Percentiles rank a stretch among this genome's conserved stretches.
Evolutionary conservation across 1,140 invertebrate genomes (phyloP).

Genomic region (Streblospio benedicti): DNA sequence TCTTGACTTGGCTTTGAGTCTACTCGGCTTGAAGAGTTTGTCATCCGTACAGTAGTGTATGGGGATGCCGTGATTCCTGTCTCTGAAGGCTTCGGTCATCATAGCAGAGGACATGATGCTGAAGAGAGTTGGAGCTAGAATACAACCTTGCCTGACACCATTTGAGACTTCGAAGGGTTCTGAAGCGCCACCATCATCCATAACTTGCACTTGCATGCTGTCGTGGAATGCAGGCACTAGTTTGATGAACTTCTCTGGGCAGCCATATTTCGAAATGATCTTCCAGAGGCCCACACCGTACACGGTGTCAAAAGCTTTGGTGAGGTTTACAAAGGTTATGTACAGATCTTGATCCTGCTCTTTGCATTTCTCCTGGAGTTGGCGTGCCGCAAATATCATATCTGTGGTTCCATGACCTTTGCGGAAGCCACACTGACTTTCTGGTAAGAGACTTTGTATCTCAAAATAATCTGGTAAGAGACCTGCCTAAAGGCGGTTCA

Average conservation of each 20-base stretch:
- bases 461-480: no score
- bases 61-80: constrained; percentile 9
- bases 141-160: constrained; percentile 23
- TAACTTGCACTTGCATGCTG: constrained; percentile 11
- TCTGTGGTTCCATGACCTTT: constrained; percentile 14
- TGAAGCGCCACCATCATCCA: constrained; percentile 3
- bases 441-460: constrained; percentile 13
- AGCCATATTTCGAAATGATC: constrained; percentile 19
- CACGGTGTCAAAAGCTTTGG: constrained; percentile 23
- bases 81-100: constrained; percentile 5
- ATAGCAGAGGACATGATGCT: constrained; percentile 13
- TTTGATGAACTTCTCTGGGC: constrained; percentile 15
- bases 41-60: background rate
- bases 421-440: constrained; percentile 22
- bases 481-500: constrained; percentile 13
- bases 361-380: constrained; percentile 23
- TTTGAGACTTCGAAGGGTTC: constrained; percentile 11
- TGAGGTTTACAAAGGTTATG: constrained; percentile 23
- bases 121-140: constrained; percentile 20
- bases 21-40: constrained; percentile 15
- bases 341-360: constrained; percentile 22
- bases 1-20: constrained; percentile 19
- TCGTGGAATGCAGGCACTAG: constrained; percentile 16
- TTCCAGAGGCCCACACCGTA: constrained; percentile 8
- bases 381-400: constrained; percentile 24